Evolutionary conservation across 1,140 invertebrate species (phyloP).

Genomic region (Aphidius gifuensis): DNA sequence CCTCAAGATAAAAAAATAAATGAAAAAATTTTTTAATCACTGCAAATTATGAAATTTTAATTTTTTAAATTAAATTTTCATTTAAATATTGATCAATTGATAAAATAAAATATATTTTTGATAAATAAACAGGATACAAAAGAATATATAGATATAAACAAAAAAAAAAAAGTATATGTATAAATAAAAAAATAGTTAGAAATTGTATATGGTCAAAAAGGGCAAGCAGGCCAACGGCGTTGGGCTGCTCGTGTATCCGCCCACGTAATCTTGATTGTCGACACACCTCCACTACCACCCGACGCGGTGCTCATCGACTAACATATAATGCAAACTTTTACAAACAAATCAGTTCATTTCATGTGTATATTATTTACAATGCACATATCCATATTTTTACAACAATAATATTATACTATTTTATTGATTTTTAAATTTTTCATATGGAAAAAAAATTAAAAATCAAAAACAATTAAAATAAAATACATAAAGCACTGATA

Average conservation of each 20-base stretch:
- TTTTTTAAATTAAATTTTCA: too few relatives aligned
- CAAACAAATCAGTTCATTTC: neutral
- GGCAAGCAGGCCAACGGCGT: slow-evolving; percentile 36
- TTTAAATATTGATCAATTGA: too few relatives aligned
- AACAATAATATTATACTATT: neutral
- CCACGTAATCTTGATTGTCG: slow-evolving; percentile 44
- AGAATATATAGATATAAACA: neutral
- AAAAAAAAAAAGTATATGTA: too few relatives aligned
- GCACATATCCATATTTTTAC: neutral
- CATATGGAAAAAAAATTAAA: too few relatives aligned
- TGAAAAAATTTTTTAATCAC: too few relatives aligned
- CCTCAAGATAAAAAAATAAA: too few relatives aligned
- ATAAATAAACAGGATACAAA: slow-evolving; percentile 17
- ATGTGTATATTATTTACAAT: neutral
- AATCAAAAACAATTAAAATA: too few relatives aligned
- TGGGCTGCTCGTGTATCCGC: slow-evolving; percentile 39
- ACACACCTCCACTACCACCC: slow-evolving; percentile 44
- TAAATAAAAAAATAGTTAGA: slow-evolving; percentile 15
- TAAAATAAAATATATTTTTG: neutral
- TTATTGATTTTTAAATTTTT: neutral
- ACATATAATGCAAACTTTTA: slow-evolving; percentile 7
- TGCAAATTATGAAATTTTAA: too few relatives aligned
- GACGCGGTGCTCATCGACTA: slow-evolving; percentile 22
- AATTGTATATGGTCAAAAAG: slow-evolving; percentile 11
- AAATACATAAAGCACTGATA: too few relatives aligned